These are phyloP conservation scores for Pyralis farinalis DNA, from an alignment of 2,888 invertebrate species.

Conservation along the genomic window DNA sequence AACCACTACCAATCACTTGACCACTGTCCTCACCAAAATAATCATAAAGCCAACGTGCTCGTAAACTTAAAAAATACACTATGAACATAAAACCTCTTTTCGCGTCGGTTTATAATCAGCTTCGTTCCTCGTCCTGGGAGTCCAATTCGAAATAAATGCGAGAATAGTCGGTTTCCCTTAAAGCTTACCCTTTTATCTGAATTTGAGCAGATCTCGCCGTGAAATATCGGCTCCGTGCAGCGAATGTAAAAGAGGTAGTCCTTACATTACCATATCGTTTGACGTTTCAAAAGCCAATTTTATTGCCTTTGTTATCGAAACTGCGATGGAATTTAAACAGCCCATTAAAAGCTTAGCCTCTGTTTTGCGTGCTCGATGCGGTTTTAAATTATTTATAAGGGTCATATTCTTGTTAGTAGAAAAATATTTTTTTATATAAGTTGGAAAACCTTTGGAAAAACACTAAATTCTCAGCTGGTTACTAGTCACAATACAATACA, in stretches of 20 bases:
- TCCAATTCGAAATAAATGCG: not conserved
- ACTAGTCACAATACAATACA: no score
- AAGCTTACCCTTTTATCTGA: conserved; percentile 52
- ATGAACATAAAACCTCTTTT: no score
- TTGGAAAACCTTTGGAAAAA: no score
- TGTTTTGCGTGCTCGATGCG: not conserved
- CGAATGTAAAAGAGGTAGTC: conserved; percentile 63
- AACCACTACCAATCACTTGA: no score
- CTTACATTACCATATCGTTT: conserved; percentile 73
- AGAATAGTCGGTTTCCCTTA: not conserved
- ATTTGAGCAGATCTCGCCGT: conserved; percentile 65
- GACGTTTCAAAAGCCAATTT: conserved; percentile 70
- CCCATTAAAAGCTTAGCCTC: conserved; percentile 45
- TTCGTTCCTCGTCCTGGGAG: no score
- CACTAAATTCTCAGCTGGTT: no score
- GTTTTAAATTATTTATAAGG: not conserved
- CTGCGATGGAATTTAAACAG: conserved; percentile 63
- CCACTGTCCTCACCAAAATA: no score
- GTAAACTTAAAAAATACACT: no score
- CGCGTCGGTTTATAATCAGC: no score
- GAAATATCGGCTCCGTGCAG: conserved; percentile 65
- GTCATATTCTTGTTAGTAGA: no score
- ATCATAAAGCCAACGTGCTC: no score
- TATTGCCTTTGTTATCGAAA: conserved; percentile 66
- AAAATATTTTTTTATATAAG: no score